These are phyloP conservation scores for Sternotherus odoratus DNA, from an alignment of 2,797 vertebrate genomes.

Conservation along the genomic window DNA sequence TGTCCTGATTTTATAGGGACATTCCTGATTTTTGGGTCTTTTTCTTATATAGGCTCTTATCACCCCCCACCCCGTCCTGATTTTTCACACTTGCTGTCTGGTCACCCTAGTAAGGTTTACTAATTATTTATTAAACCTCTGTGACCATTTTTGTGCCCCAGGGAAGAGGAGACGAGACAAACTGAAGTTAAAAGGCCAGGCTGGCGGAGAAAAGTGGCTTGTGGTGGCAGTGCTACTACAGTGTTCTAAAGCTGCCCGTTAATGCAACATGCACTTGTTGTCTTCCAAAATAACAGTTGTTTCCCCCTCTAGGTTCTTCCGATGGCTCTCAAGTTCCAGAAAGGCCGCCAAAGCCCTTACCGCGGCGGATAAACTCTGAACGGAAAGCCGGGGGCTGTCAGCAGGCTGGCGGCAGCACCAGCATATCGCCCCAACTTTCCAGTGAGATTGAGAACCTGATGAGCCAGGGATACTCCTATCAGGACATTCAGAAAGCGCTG, in stretches of 20 bases:
- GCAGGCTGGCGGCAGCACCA: constrained; percentile 59
- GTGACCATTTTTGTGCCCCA: fast-evolving
- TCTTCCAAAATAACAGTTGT: background rate
- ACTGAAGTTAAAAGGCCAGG: background rate
- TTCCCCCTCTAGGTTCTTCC: constrained; percentile 79
- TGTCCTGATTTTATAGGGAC: too few relatives aligned
- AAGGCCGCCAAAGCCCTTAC: constrained; percentile 94
- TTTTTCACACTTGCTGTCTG: too few relatives aligned
- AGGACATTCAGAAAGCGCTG: constrained; percentile 99
- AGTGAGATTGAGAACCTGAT: constrained; percentile 95
- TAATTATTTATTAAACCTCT: background rate
- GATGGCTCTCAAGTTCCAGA: constrained; percentile 91
- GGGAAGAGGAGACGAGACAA: background rate
- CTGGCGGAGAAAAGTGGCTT: fast-evolving
- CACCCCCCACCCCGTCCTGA: too few relatives aligned
- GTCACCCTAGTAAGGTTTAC: background rate
- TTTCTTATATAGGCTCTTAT: too few relatives aligned
- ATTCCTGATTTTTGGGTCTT: too few relatives aligned
- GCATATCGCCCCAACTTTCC: constrained; percentile 86
- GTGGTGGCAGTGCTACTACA: background rate
- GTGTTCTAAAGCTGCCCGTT: background rate
- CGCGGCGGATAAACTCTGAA: constrained; percentile 94
- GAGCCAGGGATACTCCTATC: constrained; percentile 97
- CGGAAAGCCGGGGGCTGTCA: constrained; percentile 84
- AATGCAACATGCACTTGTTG: background rate